Evolutionary conservation across 2,797 vertebrate species (phyloP).

Genomic region (Neopelma chrysocephalum): DNA sequence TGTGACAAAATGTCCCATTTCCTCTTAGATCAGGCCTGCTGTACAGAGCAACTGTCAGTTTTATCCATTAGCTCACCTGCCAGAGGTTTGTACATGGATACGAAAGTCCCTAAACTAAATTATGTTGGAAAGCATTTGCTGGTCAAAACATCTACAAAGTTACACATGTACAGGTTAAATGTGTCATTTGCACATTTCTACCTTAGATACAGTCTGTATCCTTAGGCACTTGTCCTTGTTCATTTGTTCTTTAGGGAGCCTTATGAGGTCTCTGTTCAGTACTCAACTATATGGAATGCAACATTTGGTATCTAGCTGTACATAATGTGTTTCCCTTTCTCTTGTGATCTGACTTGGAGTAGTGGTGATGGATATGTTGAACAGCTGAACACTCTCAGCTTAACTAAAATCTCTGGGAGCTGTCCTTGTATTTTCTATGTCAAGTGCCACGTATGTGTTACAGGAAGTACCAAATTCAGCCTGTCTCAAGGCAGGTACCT

Average conservation of each 20-base stretch:
- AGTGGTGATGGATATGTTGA: not conserved
- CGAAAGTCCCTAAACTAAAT: not conserved
- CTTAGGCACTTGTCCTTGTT: not conserved
- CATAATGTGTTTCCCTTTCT: not conserved
- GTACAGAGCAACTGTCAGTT: not conserved
- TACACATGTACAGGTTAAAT: not conserved
- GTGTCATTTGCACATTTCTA: not conserved
- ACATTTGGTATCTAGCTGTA: not conserved
- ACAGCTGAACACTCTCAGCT: not conserved
- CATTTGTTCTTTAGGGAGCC: not conserved
- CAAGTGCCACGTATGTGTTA: accelerated
- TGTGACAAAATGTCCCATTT: not conserved
- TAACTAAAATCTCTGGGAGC: not conserved
- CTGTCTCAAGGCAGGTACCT: not conserved
- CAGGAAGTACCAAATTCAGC: not conserved
- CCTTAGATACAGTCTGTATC: not conserved
- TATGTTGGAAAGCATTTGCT: not conserved
- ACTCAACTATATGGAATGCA: not conserved
- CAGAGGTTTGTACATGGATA: not conserved
- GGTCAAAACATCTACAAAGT: not conserved
- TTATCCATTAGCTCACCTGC: not conserved
- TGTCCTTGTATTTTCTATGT: not conserved
- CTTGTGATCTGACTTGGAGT: not conserved
- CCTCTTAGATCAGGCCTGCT: not conserved
- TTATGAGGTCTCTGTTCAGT: not conserved